Percentiles rank a stretch among this genome's conserved stretches.
phyloP scores from a whole-genome alignment of 2,888 invertebrate species.

The Sphaerophoria taeniata region DNA sequence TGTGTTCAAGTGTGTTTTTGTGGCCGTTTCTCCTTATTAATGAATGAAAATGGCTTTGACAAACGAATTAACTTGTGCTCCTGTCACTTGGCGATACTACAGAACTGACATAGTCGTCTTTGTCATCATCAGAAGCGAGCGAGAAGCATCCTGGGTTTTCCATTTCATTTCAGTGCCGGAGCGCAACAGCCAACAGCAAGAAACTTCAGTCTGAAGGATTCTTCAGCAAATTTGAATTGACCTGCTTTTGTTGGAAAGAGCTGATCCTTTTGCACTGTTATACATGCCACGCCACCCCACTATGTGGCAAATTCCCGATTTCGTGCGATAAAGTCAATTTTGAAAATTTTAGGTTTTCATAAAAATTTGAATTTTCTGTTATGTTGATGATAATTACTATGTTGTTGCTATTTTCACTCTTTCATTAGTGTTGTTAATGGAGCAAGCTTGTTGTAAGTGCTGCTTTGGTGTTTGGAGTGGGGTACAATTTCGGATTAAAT shows the following conservation, averaged over 20 bases:
- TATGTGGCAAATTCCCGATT: too few relatives aligned
- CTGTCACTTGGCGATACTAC: slow-evolving; percentile 37
- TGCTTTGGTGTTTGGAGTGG: neutral
- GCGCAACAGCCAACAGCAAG: neutral
- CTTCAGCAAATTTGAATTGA: slow-evolving; percentile 60
- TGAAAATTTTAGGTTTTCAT: too few relatives aligned
- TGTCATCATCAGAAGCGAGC: neutral
- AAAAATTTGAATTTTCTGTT: neutral
- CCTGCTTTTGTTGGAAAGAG: slow-evolving; percentile 40
- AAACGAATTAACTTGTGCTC: slow-evolving; percentile 54
- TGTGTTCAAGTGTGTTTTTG: slow-evolving; percentile 21
- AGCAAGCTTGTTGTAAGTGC: slow-evolving; percentile 1
- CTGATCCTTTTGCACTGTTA: neutral
- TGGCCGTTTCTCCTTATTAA: slow-evolving; percentile 33
- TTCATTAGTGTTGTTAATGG: slow-evolving; percentile 33
- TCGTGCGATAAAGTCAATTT: too few relatives aligned
- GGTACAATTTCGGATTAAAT: neutral
- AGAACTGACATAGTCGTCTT: neutral
- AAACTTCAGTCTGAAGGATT: slow-evolving; percentile 49
- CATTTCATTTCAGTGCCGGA: neutral
- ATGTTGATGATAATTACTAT: neutral
- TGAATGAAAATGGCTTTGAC: slow-evolving; percentile 38
- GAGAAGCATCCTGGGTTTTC: neutral
- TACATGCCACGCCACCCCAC: neutral
- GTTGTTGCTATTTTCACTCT: slow-evolving; percentile 8